phyloP scores from a whole-genome alignment of 2,888 invertebrate genomes.

The Acleris sparsana region DNA sequence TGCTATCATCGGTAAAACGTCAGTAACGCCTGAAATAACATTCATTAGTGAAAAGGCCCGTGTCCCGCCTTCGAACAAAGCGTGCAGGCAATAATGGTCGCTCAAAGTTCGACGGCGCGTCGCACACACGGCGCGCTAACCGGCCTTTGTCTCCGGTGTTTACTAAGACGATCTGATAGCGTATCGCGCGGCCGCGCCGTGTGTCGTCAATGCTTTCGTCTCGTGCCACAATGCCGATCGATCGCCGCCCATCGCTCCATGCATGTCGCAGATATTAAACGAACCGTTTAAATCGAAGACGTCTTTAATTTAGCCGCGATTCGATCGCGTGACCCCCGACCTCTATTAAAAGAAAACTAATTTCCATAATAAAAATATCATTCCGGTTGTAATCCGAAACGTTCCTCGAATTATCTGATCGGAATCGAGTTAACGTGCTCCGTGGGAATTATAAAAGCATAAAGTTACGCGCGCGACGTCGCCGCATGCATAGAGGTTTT shows the following conservation, averaged over 20 bases:
- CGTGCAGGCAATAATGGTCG: constrained; percentile 44
- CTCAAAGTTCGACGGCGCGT: constrained; percentile 53
- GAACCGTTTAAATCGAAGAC: constrained; percentile 60
- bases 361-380: constrained; percentile 78
- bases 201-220: constrained; percentile 65
- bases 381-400: constrained; percentile 55
- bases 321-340: constrained; percentile 68
- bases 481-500: constrained; percentile 73
- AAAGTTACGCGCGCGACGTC: constrained; percentile 75
- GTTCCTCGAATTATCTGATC: constrained; percentile 70
- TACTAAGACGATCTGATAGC: constrained; percentile 82
- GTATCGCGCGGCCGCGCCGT: constrained; percentile 73
- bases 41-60: constrained; percentile 22
- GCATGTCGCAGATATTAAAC: constrained; percentile 50
- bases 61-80: constrained; percentile 25
- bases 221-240: constrained; percentile 68
- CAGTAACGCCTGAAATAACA: constrained; percentile 23
- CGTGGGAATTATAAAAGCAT: constrained; percentile 78
- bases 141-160: constrained; percentile 78
- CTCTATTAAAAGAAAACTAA: constrained; percentile 79
- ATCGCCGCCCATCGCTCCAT: constrained; percentile 58
- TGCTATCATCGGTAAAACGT: neutral
- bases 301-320: constrained; percentile 61
- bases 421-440: constrained; percentile 78
- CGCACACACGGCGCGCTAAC: constrained; percentile 64